phyloP scores from a whole-genome alignment of 2,797 vertebrate species.

The Artibeus jamaicensis region DNA sequence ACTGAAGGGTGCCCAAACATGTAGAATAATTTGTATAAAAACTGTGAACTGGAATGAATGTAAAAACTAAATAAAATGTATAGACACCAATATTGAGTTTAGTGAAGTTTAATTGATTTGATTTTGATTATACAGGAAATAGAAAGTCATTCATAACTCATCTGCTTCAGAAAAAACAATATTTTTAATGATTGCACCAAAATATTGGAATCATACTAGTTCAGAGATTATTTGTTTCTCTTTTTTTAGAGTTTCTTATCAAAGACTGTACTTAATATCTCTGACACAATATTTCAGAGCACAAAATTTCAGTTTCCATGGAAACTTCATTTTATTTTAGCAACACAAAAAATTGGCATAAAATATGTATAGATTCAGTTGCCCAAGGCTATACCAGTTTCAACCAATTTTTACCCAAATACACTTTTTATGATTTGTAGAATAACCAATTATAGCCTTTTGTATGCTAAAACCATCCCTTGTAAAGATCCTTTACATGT shows the following conservation, averaged over 20 bases:
- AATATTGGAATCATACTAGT: neutral
- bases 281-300: neutral
- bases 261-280: neutral
- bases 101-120: neutral
- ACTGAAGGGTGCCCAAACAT: neutral
- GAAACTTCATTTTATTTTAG: constrained; percentile 40
- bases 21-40: neutral
- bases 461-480: neutral
- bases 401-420: neutral
- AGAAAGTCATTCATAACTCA: neutral
- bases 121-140: neutral
- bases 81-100: neutral
- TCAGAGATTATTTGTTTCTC: neutral
- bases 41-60: neutral
- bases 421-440: neutral
- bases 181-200: neutral
- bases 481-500: neutral
- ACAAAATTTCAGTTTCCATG: neutral
- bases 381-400: neutral
- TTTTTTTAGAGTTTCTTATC: neutral
- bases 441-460: neutral
- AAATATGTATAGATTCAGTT: neutral
- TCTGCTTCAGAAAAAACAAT: neutral
- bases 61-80: neutral
- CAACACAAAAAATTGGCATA: neutral